Evolutionary conservation across 2,888 invertebrate genomes (phyloP), one percentile per base, ranked within the genome.

Genomic region (Dermolepida albohirtum): DNA sequence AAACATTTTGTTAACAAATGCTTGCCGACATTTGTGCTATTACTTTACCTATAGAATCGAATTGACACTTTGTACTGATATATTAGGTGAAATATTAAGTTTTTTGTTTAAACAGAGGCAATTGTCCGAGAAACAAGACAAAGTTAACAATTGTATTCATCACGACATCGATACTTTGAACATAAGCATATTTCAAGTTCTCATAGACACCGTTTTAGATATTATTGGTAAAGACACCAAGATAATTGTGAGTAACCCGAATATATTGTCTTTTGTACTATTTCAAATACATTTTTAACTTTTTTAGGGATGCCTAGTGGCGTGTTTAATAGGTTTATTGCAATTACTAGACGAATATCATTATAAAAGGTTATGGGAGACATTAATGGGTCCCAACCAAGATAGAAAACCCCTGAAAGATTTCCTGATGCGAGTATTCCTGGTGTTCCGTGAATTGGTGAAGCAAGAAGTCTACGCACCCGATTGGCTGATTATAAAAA

Each of bases 401-500:
- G 94, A 95, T 77, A 85, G 92, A 10, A 92, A 94, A 76, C 91
- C 92, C 1, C 82, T 95, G 0, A 95, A 96, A 80, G 95, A 95
- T 76, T 95, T 97, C 80, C 85, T 97, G 0, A 89, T 93, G 78
- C 86, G 93, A 70, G 92, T 94, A 0, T 91, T 97, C 78, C 84
- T 92, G 6, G 92, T 95, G 0, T 91, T 95, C 77, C 86, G 90
- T 51, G 92, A 93, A 81, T 87, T 95, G 34, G 91, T 95, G 22
- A 90, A 90, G 71, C 89, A 91, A 74, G 91, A 93, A 74, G 90
- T 92, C 0, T 97, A 94, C 76, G 94, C 96, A 1, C 86, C 89
- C 0, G 96, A 97, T 80, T 98, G 97, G 97, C 87, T 95, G 74
- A 90, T 95, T 10, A 91, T 97, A 81, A 89, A 93, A 79, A 92